Evolutionary conservation across 53 echinoderm and acorn worm genomes (phyloP).

Genomic region (Holothuria scabra): DNA sequence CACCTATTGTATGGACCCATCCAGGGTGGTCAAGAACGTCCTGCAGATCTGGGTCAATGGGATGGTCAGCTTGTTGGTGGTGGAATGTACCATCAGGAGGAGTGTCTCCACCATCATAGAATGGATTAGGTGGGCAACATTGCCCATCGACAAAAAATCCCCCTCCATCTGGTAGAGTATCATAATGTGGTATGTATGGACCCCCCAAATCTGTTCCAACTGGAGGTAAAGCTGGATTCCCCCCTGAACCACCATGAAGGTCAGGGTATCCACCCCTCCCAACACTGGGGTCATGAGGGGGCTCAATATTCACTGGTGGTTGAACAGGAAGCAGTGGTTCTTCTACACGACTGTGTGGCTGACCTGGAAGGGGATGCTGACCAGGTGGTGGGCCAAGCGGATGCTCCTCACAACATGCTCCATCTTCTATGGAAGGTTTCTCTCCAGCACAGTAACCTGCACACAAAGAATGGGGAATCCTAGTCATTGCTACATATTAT

Average conservation of each 20-base stretch:
- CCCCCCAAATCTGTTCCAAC: not conserved
- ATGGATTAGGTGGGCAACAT: conserved; percentile 21
- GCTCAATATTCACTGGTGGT: conserved; percentile 24
- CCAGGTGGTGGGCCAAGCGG: not conserved
- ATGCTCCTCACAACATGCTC: not conserved
- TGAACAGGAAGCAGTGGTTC: conserved; percentile 1
- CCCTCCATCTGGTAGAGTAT: not conserved
- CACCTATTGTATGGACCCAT: conserved; percentile 3
- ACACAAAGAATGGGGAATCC: too few relatives aligned
- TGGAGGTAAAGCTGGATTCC: too few relatives aligned
- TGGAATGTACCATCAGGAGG: not conserved
- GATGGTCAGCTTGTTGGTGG: not conserved
- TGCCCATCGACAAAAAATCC: not conserved
- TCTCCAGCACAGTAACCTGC: not conserved
- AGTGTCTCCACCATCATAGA: not conserved
- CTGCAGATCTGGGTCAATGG: not conserved
- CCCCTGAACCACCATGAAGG: too few relatives aligned
- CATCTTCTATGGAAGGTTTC: conserved; percentile 1
- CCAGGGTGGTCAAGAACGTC: conserved; percentile 1
- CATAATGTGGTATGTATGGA: not conserved
- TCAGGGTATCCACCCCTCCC: too few relatives aligned
- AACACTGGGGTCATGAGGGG: not conserved
- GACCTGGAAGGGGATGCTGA: not conserved
- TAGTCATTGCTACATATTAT: too few relatives aligned
- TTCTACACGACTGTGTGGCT: not conserved